Evolutionary conservation across 2,888 invertebrate genomes (phyloP), one percentile per base, ranked within the genome.

Genomic region (Phrixothrix hirtus): DNA sequence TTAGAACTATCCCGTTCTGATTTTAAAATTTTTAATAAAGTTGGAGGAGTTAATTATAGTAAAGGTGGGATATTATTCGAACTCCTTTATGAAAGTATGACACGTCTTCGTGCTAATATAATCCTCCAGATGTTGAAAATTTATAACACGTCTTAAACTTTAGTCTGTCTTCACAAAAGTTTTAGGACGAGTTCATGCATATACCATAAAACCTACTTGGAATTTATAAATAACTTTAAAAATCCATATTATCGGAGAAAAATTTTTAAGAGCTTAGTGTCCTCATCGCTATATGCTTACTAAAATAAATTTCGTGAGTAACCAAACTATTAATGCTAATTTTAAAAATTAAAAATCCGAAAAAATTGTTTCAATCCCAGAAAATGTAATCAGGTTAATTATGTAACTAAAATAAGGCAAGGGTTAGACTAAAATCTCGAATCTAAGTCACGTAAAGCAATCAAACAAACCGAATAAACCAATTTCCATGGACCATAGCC

Each of bases 391-490:
- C 3, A 21, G 7, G 7, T 6, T 31, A 31, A 31, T 31, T 31
- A 12, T 31, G 11, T 31, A 10, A 12, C n/a, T 21, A 21, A 11
- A 26, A 31, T 21, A 31, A 44, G 35, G 46, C 11, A 36, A 42
- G 30, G 32, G 32, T 9, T 41, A 21, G 9, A 14, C 31, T 16
- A 35, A 17, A 25, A 45, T 44, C 45, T 42, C 11, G 45, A 37
- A 56, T 49, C 52, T 47, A 38, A 57, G 52, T 57, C 59, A 51
- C 55, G 54, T 54, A 49, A 55, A 55, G 53, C 57, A 59, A 59
- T 57, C 57, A 55, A 55, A 49, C 52, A 55, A 59, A 53, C 47
- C 50, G 57, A 59, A 59, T 57, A 52, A 55, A 52, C 37, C 55
- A 45, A 57, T 59, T 57, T 55, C 55, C 57, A 57, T 59, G 57